Conservation (phyloP, 2,113 vertebrate genomes). For the Elanoides forficatus region DNA sequence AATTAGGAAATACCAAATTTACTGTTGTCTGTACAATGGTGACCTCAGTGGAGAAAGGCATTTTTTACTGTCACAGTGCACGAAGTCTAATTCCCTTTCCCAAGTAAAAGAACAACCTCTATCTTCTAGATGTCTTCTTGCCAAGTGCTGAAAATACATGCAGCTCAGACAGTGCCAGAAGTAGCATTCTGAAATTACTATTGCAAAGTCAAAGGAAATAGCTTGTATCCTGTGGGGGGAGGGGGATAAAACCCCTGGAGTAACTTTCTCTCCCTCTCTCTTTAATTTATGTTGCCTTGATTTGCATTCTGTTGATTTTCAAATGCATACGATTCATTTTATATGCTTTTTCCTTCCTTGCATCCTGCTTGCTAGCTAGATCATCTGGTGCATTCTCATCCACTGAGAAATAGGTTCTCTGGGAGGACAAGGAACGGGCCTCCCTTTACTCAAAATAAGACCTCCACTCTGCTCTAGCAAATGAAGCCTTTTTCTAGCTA, state of each 20-base stretch:
- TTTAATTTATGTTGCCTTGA: slow-evolving; percentile 23
- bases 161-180: slow-evolving; percentile 30
- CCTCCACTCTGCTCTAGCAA: fast-evolving
- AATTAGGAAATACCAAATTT: slow-evolving; percentile 3
- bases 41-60: background rate
- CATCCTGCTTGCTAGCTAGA: background rate
- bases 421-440: background rate
- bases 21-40: background rate
- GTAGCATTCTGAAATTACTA: slow-evolving; percentile 41
- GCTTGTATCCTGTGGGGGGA: slow-evolving; percentile 47
- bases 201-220: slow-evolving; percentile 50
- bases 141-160: slow-evolving; percentile 47
- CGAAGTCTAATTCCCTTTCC: background rate
- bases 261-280: background rate
- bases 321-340: background rate
- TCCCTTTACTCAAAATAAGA: background rate
- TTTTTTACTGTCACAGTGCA: slow-evolving; percentile 11
- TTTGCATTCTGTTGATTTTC: slow-evolving; percentile 50
- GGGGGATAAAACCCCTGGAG: background rate
- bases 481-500: background rate
- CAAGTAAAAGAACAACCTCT: background rate
- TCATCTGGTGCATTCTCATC: background rate
- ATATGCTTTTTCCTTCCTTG: background rate
- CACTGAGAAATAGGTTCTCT: background rate
- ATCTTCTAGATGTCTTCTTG: slow-evolving; percentile 22